phyloP scores from a whole-genome alignment of 2,113 vertebrate species.

The Tragulus kanchil region DNA sequence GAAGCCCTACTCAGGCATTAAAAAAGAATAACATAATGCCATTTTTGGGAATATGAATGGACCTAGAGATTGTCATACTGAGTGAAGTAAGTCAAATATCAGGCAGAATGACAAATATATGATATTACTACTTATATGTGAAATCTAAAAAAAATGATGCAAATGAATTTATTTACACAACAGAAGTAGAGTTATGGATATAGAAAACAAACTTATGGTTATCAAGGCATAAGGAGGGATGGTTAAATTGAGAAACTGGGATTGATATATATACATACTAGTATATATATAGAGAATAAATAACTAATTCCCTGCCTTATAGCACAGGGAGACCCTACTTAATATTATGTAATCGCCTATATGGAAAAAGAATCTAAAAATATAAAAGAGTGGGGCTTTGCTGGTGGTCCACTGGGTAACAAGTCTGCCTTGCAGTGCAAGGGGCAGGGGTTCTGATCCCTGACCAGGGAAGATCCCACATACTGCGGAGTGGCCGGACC shows the following conservation, averaged over 20 bases:
- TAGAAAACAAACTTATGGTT: not conserved
- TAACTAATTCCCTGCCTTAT: not conserved
- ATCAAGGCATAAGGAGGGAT: not conserved
- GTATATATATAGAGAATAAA: not conserved
- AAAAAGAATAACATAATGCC: not conserved
- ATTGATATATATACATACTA: not conserved
- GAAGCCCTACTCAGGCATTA: not conserved
- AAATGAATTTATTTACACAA: not conserved
- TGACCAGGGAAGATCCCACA: too few species aligned
- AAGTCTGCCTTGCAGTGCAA: too few species aligned
- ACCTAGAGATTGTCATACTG: not conserved
- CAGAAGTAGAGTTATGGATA: not conserved
- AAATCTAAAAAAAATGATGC: not conserved
- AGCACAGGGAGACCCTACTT: not conserved
- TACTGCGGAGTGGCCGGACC: too few species aligned
- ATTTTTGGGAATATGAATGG: not conserved
- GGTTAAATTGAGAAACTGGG: not conserved
- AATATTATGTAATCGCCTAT: not conserved
- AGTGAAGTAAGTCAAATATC: not conserved
- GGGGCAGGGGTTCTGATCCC: too few species aligned
- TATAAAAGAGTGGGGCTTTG: not conserved
- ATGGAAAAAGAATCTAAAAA: not conserved
- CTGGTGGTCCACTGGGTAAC: too few species aligned
- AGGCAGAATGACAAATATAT: not conserved
- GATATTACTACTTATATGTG: not conserved